These are phyloP conservation scores for Syngnathus acus DNA, from an alignment of 2,797 vertebrate species.

Conservation along the genomic window DNA sequence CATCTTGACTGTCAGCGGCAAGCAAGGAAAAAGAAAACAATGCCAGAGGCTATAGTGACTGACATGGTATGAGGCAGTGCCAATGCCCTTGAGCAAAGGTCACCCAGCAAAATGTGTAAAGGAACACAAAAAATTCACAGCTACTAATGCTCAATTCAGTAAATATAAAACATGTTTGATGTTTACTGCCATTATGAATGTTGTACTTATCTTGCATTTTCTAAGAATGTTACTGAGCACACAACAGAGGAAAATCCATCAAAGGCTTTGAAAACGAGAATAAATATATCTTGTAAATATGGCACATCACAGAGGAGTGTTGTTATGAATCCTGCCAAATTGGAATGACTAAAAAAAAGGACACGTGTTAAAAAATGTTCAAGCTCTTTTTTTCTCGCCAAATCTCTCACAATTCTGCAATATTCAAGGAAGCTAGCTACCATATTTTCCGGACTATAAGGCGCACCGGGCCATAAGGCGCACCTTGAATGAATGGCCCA, in stretches of 20 bases:
- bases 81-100: constrained; percentile 9
- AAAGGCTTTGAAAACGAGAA: not conserved
- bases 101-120: not conserved
- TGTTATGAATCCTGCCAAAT: too few species aligned
- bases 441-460: too few species aligned
- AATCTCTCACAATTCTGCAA: too few species aligned
- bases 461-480: too few species aligned
- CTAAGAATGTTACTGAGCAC: not conserved
- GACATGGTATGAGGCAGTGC: constrained; percentile 8
- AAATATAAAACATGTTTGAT: not conserved
- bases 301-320: too few species aligned
- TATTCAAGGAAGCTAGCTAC: too few species aligned
- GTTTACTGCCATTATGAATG: not conserved
- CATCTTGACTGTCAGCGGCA: constrained; percentile 3
- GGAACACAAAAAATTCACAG: constrained; percentile 3
- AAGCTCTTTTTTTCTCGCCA: too few species aligned
- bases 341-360: too few species aligned
- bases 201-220: not conserved
- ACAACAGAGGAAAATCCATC: not conserved
- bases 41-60: constrained; percentile 5
- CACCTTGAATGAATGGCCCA: too few species aligned
- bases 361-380: too few species aligned
- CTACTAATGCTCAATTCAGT: constrained; percentile 1
- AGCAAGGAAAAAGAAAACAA: constrained; percentile 3
- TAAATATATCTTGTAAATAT: not conserved